These are phyloP conservation scores for Brevipalpus yothersi DNA, from an alignment of 1,140 invertebrate species.

Conservation along the genomic window DNA sequence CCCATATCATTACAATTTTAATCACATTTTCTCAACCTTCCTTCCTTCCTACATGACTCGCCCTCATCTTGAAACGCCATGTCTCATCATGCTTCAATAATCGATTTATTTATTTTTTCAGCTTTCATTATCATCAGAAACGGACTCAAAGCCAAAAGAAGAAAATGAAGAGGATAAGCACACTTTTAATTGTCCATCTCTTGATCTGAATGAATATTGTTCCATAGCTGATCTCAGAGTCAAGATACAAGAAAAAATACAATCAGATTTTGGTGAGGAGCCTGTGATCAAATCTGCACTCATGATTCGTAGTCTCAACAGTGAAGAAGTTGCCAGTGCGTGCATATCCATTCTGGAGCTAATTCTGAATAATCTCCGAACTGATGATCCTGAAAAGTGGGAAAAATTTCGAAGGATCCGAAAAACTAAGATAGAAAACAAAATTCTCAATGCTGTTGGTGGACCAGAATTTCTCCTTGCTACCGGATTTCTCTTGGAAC, in stretches of 20 bases:
- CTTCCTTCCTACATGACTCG: no score
- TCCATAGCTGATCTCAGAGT: background rate
- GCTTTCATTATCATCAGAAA: background rate
- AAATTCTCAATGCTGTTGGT: background rate
- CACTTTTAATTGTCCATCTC: background rate
- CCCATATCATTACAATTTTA: no score
- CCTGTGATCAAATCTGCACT: background rate
- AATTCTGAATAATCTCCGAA: background rate
- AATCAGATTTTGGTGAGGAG: background rate
- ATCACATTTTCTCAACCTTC: no score
- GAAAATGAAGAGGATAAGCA: background rate
- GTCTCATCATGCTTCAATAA: background rate
- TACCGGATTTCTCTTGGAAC: background rate
- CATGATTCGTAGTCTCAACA: background rate
- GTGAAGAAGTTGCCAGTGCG: background rate
- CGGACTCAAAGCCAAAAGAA: background rate
- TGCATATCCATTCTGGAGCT: background rate
- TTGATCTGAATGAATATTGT: background rate
- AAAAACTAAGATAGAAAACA: background rate
- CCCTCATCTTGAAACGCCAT: no score
- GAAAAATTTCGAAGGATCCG: background rate
- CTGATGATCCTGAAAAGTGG: background rate
- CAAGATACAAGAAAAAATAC: background rate
- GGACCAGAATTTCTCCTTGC: background rate
- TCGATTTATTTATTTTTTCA: background rate